Base-by-base conservation (phyloP, 2,888 invertebrate genomes). In the Agrochola lychnidis region DNA sequence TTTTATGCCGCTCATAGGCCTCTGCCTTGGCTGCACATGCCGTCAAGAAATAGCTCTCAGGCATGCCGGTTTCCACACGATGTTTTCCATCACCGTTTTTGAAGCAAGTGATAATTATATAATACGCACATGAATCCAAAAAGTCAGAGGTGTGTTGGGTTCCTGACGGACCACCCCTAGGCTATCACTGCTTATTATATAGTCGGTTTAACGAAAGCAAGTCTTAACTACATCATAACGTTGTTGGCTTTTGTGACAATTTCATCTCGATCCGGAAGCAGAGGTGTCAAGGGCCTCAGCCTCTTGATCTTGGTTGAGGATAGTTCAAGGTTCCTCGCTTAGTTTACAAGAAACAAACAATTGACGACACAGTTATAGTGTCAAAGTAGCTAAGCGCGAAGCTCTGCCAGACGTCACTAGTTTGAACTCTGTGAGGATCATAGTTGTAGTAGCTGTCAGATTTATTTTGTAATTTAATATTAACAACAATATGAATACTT, bases 261-360 rank as follows among this genome's bases (percentile, higher is more conserved):
- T 16, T 48, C 4, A 22, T 19, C 14, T 51, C 10, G n/a, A 14
- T 30, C 19, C 66, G 76, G n/a, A 51, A 67, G 67, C 53, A 36
- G 42, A 10, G 7, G 4, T 25, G n/a, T 45, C 64, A 66, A 67
- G 67, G 53, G 36, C 67, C 53, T 61, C 9, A 12, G 30, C 2
- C 14, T 42, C 42, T 66, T 75, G 76, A 76, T 51, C 42, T 76
- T 67, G 45, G 51, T 61, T 36, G 30, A 36, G 42, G 36, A 25
- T 1, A 67, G 67, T 53, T 76, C 53, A 67, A 76, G 67, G 76
- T 45, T 51, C 6, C 16, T 16, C 9, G 53, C 5, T 61, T 67
- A 19, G 53, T 76, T 53, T 68, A 62, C 61, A 12, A 61, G 61
- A 53, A 61, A 36, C 76, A 68, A 76, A 76, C 53, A 76, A 57